A percentile compares a stretch with the other conserved stretches of the same genome.
These are phyloP conservation scores for Argyra leucocephala DNA, from an alignment of 2,888 invertebrate species.

Conservation along the genomic window DNA sequence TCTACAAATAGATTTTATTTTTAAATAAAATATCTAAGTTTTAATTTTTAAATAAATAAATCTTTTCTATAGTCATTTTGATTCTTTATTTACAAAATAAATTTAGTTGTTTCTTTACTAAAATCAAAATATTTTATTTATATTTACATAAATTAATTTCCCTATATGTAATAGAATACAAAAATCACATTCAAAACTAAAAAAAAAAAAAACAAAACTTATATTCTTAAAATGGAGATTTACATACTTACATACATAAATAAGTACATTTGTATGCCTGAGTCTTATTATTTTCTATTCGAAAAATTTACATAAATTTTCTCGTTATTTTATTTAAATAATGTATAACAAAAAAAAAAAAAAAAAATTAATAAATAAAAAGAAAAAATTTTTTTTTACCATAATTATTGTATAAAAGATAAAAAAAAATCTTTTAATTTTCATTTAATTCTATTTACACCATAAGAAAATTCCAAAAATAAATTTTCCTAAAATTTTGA, in stretches of 20 bases:
- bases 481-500: not conserved
- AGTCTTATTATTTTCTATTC: not conserved
- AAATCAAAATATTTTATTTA: not conserved
- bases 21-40: too few species aligned
- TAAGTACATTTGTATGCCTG: too few species aligned
- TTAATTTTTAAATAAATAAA: not conserved
- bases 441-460: not conserved
- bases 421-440: not conserved
- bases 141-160: conserved; percentile 1
- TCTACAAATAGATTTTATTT: too few species aligned
- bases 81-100: conserved; percentile 6
- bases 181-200: not conserved
- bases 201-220: not conserved
- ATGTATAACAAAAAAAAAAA: too few species aligned
- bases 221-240: not conserved
- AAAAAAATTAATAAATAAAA: too few species aligned
- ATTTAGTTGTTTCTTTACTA: not conserved
- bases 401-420: too few species aligned
- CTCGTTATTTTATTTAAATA: too few species aligned
- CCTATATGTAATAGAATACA: not conserved
- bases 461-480: not conserved
- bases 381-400: too few species aligned
- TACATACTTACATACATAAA: not conserved
- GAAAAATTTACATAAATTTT: not conserved
- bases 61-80: not conserved